phyloP scores from a whole-genome alignment of 2,888 invertebrate species.

The Polylopha cassiicola region DNA sequence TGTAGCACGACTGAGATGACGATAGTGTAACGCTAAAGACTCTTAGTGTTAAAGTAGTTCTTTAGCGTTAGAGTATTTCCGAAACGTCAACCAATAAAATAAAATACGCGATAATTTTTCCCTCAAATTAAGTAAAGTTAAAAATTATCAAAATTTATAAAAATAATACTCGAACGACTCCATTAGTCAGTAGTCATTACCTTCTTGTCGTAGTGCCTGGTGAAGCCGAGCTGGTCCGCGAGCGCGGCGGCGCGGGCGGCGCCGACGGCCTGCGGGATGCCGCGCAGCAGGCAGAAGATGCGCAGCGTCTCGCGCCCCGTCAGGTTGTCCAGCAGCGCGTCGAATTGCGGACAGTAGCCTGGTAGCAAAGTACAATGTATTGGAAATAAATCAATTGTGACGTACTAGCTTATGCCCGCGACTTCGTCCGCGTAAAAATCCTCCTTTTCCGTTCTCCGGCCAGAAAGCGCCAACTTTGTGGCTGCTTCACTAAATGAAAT shows the following conservation, averaged over 20 bases:
- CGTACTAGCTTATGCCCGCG: too few relatives aligned
- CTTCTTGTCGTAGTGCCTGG: constrained; percentile 78
- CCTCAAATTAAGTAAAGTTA: too few relatives aligned
- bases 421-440: too few relatives aligned
- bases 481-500: too few relatives aligned
- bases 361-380: constrained; percentile 27
- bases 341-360: constrained; percentile 87
- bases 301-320: constrained; percentile 82
- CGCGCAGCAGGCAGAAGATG: constrained; percentile 81
- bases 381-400: background rate
- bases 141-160: background rate
- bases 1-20: too few relatives aligned
- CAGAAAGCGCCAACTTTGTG: too few relatives aligned
- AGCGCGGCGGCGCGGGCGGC: constrained; percentile 59
- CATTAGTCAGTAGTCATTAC: constrained; percentile 32
- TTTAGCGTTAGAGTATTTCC: too few relatives aligned
- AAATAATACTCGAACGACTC: background rate
- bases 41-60: too few relatives aligned
- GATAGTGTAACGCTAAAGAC: too few relatives aligned
- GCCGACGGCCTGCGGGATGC: constrained; percentile 73
- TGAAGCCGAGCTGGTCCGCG: constrained; percentile 76
- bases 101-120: too few relatives aligned
- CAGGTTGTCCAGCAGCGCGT: constrained; percentile 82
- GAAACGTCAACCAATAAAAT: too few relatives aligned
- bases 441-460: too few relatives aligned